Evolutionary conservation across 1,140 invertebrate species (phyloP).

Genomic region (Catajapyx aquilonaris): DNA sequence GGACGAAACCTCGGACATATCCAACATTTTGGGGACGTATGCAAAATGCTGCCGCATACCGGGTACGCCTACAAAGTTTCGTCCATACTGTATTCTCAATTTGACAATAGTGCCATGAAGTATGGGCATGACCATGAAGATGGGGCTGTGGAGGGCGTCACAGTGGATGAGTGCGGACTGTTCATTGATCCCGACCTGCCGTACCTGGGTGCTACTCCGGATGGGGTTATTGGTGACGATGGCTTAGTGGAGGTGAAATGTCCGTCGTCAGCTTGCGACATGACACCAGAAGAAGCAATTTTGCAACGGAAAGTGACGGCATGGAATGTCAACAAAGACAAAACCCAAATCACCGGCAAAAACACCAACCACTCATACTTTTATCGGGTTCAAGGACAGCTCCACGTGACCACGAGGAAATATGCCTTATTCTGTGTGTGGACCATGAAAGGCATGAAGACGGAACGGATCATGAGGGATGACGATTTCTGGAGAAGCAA

Average conservation of each 20-base stretch:
- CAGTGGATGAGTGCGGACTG: constrained; percentile 9
- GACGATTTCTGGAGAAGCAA: neutral
- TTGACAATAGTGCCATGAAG: constrained; percentile 2
- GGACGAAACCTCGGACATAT: too few relatives aligned
- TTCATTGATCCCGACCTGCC: constrained; percentile 9
- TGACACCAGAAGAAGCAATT: constrained; percentile 3
- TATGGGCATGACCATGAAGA: constrained; percentile 7
- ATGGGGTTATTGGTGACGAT: constrained; percentile 10
- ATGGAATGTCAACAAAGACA: constrained; percentile 5
- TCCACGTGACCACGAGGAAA: constrained; percentile 10
- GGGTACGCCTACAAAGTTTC: neutral
- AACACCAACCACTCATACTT: constrained; percentile 14
- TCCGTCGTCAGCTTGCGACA: constrained; percentile 9
- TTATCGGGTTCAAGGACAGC: constrained; percentile 14
- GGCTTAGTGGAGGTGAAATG: constrained; percentile 14
- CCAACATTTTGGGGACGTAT: neutral
- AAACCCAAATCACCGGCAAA: constrained; percentile 2
- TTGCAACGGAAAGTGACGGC: constrained; percentile 5
- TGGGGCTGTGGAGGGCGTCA: constrained; percentile 3
- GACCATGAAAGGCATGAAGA: constrained; percentile 4
- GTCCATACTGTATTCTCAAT: constrained; percentile 4
- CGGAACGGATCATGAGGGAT: neutral
- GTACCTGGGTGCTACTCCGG: constrained; percentile 10
- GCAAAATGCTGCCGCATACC: neutral
- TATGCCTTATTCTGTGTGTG: constrained; percentile 15